Evolutionary conservation across 2,113 vertebrate genomes (phyloP).

Genomic region (Neolamprologus devosi): DNA sequence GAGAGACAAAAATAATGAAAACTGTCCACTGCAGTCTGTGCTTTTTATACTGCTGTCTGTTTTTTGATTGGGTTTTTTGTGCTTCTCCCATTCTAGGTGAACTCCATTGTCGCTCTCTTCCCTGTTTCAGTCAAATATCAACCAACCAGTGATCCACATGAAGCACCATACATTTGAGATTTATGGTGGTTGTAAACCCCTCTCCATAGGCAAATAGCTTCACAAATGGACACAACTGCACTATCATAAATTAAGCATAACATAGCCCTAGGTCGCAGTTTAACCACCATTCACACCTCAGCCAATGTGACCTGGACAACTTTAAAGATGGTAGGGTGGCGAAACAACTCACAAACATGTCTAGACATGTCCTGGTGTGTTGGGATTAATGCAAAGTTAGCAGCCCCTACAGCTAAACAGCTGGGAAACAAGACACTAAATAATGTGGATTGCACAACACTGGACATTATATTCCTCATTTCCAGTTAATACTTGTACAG

Average conservation of each 20-base stretch:
- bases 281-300: neutral
- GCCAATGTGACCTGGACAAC: neutral
- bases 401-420: neutral
- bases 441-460: no score
- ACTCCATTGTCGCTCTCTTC: neutral
- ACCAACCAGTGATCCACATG: neutral
- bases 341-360: neutral
- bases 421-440: no score
- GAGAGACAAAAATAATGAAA: neutral
- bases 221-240: neutral
- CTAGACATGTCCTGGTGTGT: neutral
- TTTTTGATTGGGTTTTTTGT: neutral
- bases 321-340: neutral
- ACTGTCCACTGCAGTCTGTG: neutral
- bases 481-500: no score
- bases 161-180: neutral
- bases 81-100: neutral
- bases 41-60: neutral
- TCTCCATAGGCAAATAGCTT: neutral
- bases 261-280: neutral
- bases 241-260: neutral
- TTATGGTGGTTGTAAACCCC: neutral
- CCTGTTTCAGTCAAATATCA: neutral
- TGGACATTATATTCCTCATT: no score
- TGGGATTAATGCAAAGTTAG: neutral